A percentile compares a stretch with the other conserved stretches of the same genome.
These are phyloP conservation scores for Crypturellus undulatus DNA, from an alignment of 2,113 vertebrate genomes.

Conservation along the genomic window DNA sequence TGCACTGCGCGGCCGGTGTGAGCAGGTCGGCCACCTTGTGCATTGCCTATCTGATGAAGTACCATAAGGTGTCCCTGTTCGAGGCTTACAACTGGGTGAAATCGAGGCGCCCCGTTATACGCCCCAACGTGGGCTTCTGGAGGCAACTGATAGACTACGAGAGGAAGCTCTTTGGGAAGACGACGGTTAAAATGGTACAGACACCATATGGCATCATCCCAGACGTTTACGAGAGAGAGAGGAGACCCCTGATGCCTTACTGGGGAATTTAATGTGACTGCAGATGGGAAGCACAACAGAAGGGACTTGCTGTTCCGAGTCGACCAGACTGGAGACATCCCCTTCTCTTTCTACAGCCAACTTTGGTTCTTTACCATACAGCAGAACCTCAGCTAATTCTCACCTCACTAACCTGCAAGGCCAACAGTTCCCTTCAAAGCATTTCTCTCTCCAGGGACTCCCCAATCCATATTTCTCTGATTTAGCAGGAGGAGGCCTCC, in stretches of 20 bases:
- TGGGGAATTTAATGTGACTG: slow-evolving; percentile 87
- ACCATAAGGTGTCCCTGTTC: slow-evolving; percentile 90
- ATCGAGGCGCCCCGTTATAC: slow-evolving; percentile 90
- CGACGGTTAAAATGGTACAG: slow-evolving; percentile 96
- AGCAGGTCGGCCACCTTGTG: slow-evolving; percentile 96
- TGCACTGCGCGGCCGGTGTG: slow-evolving; percentile 95
- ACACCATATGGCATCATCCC: slow-evolving; percentile 93
- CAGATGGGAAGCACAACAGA: slow-evolving; percentile 34
- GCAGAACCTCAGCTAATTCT: slow-evolving; percentile 50
- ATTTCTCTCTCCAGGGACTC: slow-evolving; percentile 42
- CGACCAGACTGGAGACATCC: neutral
- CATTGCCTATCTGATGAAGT: slow-evolving; percentile 98
- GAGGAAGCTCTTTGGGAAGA: slow-evolving; percentile 94
- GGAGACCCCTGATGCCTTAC: slow-evolving; percentile 91
- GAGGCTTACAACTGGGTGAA: slow-evolving; percentile 98
- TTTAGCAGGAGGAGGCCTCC: slow-evolving; percentile 43
- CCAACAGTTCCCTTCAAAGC: slow-evolving; percentile 39
- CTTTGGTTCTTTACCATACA: slow-evolving; percentile 42
- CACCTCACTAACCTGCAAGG: slow-evolving; percentile 69
- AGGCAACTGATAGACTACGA: slow-evolving; percentile 97
- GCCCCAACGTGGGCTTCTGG: slow-evolving; percentile 98
- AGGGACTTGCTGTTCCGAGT: neutral
- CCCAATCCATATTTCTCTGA: slow-evolving; percentile 16
- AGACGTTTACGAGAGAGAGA: slow-evolving; percentile 93
- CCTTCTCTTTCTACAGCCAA: slow-evolving; percentile 52